phyloP scores from a whole-genome alignment of 2,797 vertebrate species.

The Nannoperca australis region DNA sequence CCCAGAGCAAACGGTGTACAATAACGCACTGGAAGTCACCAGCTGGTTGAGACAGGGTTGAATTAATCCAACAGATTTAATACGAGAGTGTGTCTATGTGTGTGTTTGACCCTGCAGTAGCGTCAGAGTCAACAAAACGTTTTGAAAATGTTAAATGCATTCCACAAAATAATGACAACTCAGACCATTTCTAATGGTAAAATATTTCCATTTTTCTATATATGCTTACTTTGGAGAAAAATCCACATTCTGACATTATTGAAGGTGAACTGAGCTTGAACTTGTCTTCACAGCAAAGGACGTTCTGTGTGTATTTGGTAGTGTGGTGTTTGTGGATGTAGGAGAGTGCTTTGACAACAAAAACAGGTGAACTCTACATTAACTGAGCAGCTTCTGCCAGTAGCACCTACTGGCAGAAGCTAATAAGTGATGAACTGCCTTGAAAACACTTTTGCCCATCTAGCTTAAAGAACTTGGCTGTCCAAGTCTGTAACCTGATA shows the following conservation, averaged over 20 bases:
- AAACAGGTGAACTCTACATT: slow-evolving; percentile 6
- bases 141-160: slow-evolving; percentile 2
- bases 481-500: neutral
- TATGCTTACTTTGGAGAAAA: neutral
- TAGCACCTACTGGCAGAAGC: neutral
- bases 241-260: neutral
- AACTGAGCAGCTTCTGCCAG: neutral
- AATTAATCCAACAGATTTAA: slow-evolving; percentile 16
- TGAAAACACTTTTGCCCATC: neutral
- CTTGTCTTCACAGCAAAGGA: neutral
- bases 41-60: slow-evolving; percentile 6
- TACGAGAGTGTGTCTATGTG: neutral
- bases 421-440: slow-evolving; percentile 12
- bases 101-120: neutral
- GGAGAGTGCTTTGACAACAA: neutral
- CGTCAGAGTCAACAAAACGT: slow-evolving; percentile 15
- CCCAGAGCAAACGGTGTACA: neutral
- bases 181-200: neutral
- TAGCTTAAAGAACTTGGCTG: neutral
- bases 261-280: slow-evolving; percentile 3
- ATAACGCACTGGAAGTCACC: slow-evolving; percentile 6
- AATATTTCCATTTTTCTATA: slow-evolving; percentile 6
- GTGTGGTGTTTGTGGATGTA: neutral
- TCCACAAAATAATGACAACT: slow-evolving; percentile 1
- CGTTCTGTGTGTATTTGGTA: neutral